Base-by-base conservation (phyloP, 2,888 invertebrate genomes). In the Girardia tigrina region DNA sequence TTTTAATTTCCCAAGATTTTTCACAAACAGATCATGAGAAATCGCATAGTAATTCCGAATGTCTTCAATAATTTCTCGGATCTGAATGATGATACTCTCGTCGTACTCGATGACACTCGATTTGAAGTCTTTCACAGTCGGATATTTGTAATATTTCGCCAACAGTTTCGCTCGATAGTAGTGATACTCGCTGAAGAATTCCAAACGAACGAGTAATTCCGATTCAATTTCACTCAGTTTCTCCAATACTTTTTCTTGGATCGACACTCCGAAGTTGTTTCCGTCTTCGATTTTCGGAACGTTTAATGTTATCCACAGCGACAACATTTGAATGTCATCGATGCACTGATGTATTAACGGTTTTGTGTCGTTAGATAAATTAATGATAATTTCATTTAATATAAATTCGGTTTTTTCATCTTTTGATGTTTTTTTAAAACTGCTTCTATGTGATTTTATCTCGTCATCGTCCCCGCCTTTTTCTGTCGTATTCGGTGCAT, bases 211-310 rank as follows among this genome's bases (percentile, higher is more conserved):
- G 20, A 95, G 94, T 0, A 94, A 94, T 85, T 98, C 97, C 0
- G 92, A 91, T 85, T 98, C 97, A 16, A 94, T 93, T 0, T 92
- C 90, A 23, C 42, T 16, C 28, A 36, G 28, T 28, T 26, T 23
- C 12, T 28, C 29, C 0, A 70, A 26, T 23, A 26, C 28, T 36
- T 70, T 36, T 77, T 85, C 85, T 81, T 97, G 95, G 83, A 97
- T 91, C 77, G 94, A 94, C 0, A 98, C 97, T 70, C 97, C 97
- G 86, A 98, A 98, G 84, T 98, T 98, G 86, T 98, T 98, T 75
- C 97, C 97, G 84, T 98, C 97, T 86, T 98, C 97, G 81, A 97
- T 97, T 87, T 94, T 93, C 0, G 97, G 97, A 84, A 98, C 97
- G 88, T 95, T 90, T 83, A 94, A 94, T 8, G 94, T 92, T 81